A percentile compares a stretch with the other conserved stretches of the same genome.
Evolutionary conservation across 23 tunicate genomes (phyloP).

Genomic region (Ascidia mentula): DNA sequence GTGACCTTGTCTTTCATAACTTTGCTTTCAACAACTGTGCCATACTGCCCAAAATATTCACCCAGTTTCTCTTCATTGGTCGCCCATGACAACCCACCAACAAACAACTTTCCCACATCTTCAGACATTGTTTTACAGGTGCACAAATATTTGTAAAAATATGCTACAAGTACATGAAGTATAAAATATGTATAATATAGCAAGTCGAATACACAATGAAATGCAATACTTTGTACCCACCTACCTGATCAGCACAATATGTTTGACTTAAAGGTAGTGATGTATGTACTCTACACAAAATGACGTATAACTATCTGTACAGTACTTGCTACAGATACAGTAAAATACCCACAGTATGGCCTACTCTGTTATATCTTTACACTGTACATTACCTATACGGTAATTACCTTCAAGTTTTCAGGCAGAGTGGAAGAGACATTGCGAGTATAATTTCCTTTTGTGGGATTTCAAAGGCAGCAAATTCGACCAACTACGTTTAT

Average conservation of each 20-base stretch:
- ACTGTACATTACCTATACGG: constrained; percentile 8
- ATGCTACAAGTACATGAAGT: too few relatives aligned
- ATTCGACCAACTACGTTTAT: too few relatives aligned
- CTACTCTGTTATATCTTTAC: neutral
- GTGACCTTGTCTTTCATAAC: constrained; percentile 62
- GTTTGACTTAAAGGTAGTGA: too few relatives aligned
- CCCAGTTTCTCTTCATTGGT: constrained; percentile 44
- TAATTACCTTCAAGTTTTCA: neutral
- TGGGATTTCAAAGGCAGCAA: too few relatives aligned
- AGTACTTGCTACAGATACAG: neutral
- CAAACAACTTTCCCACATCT: constrained; percentile 63
- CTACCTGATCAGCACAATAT: too few relatives aligned
- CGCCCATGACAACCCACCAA: constrained; percentile 48
- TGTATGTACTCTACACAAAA: neutral
- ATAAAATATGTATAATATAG: too few relatives aligned
- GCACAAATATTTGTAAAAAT: too few relatives aligned
- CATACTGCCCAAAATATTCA: constrained; percentile 34
- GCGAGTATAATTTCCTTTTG: neutral
- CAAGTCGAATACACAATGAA: too few relatives aligned
- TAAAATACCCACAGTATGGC: neutral
- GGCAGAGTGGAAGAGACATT: neutral
- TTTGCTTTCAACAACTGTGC: constrained; percentile 31
- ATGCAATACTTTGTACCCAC: too few relatives aligned
- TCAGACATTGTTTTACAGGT: constrained; percentile 22
- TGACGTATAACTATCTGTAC: neutral